phyloP scores from a whole-genome alignment of 2,113 vertebrate species.

The Gobiocypris rarus region DNA sequence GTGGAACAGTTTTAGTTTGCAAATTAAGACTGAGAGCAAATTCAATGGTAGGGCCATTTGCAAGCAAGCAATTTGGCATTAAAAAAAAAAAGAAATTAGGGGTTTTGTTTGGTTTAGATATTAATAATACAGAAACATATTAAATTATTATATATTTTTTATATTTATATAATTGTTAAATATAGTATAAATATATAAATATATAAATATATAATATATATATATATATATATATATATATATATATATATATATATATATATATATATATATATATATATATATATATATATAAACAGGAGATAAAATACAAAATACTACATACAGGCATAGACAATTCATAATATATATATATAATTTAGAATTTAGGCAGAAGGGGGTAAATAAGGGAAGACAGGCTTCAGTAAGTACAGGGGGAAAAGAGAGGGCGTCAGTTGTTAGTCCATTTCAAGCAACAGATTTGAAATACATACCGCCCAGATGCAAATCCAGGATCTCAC shows the following conservation, averaged over 20 bases:
- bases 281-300: background rate
- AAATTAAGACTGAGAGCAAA: background rate
- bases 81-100: too few species aligned
- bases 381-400: background rate
- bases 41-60: background rate
- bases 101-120: background rate
- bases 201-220: too few species aligned
- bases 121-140: background rate
- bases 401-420: constrained; percentile 57
- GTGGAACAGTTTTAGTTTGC: background rate
- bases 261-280: too few species aligned
- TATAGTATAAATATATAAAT: too few species aligned
- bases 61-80: background rate
- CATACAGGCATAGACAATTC: background rate
- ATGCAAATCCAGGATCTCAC: constrained; percentile 99
- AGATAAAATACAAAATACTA: background rate
- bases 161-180: background rate
- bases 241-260: too few species aligned
- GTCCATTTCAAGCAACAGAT: constrained; percentile 85
- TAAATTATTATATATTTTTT: background rate
- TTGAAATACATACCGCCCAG: constrained; percentile 99
- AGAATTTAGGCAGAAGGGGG: background rate
- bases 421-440: constrained; percentile 80
- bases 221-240: too few species aligned
- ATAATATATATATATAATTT: constrained; percentile 22